Percentiles rank a stretch among this genome's conserved stretches.
phyloP scores from a whole-genome alignment of 2,888 invertebrate genomes.

The Arrhopalites spinosus region DNA sequence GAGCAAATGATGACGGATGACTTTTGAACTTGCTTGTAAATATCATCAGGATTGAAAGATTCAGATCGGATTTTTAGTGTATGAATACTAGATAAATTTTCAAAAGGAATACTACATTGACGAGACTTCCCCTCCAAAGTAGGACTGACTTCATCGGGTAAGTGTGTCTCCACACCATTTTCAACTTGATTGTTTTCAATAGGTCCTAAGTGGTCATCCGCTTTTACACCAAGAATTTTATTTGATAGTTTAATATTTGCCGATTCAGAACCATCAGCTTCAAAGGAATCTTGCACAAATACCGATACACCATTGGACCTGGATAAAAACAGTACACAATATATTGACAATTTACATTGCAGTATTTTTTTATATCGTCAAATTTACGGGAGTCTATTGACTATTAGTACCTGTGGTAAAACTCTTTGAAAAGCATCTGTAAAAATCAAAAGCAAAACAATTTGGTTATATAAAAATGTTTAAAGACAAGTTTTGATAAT shows the following conservation, averaged over 20 bases:
- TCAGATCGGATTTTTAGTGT: constrained; percentile 34
- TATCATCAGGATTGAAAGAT: constrained; percentile 31
- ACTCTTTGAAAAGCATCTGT: constrained; percentile 56
- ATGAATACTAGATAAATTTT: constrained; percentile 51
- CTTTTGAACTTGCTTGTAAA: background rate
- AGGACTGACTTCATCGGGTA: background rate
- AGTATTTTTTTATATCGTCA: background rate
- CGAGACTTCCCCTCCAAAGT: background rate
- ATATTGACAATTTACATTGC: background rate
- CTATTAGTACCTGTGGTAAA: constrained; percentile 49
- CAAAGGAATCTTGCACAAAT: constrained; percentile 44
- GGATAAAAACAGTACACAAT: constrained; percentile 16
- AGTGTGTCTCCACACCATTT: constrained; percentile 11
- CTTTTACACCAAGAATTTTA: constrained; percentile 2
- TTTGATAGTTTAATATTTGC: constrained; percentile 3
- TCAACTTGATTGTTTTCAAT: background rate
- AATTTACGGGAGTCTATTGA: background rate
- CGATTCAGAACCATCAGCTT: background rate
- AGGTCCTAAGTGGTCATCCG: background rate
- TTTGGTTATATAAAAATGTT: no score
- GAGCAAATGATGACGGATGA: constrained; percentile 51
- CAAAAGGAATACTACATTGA: constrained; percentile 50
- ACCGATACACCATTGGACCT: constrained; percentile 52
- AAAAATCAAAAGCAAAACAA: no score
- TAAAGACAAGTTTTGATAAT: no score